Percentiles rank a stretch among this genome's conserved stretches.
Conservation (phyloP, 2,888 invertebrate genomes). For the Conistra vaccinii region DNA sequence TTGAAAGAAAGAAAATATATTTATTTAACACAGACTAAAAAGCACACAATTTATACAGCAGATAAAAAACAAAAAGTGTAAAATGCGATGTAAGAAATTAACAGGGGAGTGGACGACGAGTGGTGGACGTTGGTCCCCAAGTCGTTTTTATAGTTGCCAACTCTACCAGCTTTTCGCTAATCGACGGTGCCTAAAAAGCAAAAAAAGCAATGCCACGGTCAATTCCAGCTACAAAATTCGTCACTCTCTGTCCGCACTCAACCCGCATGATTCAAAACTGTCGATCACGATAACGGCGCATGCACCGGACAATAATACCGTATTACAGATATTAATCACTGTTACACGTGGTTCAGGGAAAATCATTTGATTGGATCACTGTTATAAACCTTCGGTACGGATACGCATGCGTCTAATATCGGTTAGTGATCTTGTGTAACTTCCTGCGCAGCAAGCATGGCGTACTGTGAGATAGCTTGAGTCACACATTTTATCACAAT, state of each 20-base stretch:
- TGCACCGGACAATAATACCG: constrained; percentile 66
- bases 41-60: too few relatives aligned
- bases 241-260: constrained; percentile 68
- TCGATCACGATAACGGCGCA: constrained; percentile 75
- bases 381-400: constrained; percentile 26
- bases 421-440: constrained; percentile 36
- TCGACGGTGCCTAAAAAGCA: too few relatives aligned
- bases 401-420: constrained; percentile 38
- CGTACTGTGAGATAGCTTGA: too few relatives aligned
- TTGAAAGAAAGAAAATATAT: too few relatives aligned
- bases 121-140: too few relatives aligned
- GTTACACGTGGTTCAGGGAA: constrained; percentile 66
- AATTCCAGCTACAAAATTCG: constrained; percentile 52
- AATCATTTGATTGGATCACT: constrained; percentile 59
- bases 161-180: background rate
- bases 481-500: too few relatives aligned
- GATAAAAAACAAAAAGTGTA: too few relatives aligned
- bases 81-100: too few relatives aligned
- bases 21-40: too few relatives aligned
- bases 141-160: background rate
- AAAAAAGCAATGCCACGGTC: too few relatives aligned
- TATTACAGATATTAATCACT: constrained; percentile 79
- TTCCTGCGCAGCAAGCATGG: too few relatives aligned
- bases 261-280: constrained; percentile 83
- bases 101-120: too few relatives aligned